Conservation (phyloP, 2,113 vertebrate genomes). For the Formicarius rufipectus region DNA sequence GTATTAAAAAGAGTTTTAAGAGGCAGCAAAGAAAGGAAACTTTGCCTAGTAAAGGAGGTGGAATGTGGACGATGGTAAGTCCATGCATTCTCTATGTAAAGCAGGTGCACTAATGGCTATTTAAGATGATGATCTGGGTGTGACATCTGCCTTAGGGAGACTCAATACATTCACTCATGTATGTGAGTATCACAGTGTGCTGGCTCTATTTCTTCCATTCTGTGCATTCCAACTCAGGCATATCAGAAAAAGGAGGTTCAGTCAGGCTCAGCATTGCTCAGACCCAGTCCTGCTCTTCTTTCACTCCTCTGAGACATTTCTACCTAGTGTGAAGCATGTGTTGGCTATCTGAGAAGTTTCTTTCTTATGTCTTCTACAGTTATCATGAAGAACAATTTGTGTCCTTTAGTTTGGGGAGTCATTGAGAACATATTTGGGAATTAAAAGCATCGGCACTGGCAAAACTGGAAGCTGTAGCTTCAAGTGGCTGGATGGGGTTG, state of each 20-base stretch:
- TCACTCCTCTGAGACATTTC: neutral
- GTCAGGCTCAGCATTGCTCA: neutral
- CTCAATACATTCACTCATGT: neutral
- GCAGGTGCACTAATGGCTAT: neutral
- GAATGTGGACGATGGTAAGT: neutral
- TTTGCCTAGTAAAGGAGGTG: neutral
- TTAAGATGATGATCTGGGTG: neutral
- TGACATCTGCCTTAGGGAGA: neutral
- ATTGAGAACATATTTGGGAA: neutral
- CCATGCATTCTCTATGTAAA: neutral
- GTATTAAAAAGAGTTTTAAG: conserved; percentile 18
- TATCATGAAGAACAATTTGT: neutral
- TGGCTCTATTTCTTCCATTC: neutral
- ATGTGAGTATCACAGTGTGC: neutral
- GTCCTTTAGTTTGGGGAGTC: neutral
- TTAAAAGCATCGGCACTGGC: neutral
- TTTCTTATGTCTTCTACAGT: neutral
- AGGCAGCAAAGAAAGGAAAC: neutral
- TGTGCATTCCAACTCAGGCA: neutral
- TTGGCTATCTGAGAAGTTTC: neutral
- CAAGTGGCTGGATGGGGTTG: neutral
- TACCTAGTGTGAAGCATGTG: fast-evolving
- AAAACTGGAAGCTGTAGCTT: neutral
- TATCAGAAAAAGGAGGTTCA: neutral
- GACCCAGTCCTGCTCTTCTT: neutral